These are phyloP conservation scores for Emesis russula DNA, from an alignment of 2,888 invertebrate genomes.

Conservation along the genomic window DNA sequence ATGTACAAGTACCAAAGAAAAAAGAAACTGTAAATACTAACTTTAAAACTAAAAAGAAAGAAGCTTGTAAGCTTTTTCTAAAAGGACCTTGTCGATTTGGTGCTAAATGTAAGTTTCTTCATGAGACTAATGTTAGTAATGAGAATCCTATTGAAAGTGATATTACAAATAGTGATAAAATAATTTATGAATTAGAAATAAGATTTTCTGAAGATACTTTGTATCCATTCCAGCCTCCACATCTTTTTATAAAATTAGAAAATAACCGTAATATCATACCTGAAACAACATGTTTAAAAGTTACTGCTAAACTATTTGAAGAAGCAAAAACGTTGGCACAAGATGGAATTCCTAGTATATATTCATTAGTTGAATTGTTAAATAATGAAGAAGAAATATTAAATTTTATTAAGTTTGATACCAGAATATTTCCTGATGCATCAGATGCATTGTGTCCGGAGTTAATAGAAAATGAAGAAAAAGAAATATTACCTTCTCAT, in stretches of 20 bases:
- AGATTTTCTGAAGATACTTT: conserved; percentile 97
- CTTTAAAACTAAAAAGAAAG: conserved; percentile 95
- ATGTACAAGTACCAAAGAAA: conserved; percentile 93
- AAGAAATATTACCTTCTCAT: conserved; percentile 95
- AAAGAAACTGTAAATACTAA: conserved; percentile 93
- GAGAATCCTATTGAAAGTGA: conserved; percentile 89
- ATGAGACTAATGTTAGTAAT: conserved; percentile 95
- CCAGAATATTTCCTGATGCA: conserved; percentile 94
- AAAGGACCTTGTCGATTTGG: conserved; percentile 98
- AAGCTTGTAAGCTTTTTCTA: conserved; percentile 96
- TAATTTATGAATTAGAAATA: conserved; percentile 97
- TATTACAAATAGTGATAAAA: conserved; percentile 91
- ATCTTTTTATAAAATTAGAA: conserved; percentile 97
- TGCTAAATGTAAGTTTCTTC: conserved; percentile 97
- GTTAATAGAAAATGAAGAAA: conserved; percentile 92
- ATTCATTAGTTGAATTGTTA: conserved; percentile 97
- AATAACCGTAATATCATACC: conserved; percentile 96
- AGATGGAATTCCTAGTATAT: conserved; percentile 98
- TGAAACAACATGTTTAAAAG: conserved; percentile 96
- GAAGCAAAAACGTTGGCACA: conserved; percentile 97
- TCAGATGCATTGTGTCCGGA: conserved; percentile 96
- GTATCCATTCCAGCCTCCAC: conserved; percentile 98
- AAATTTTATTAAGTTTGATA: conserved; percentile 96
- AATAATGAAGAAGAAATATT: conserved; percentile 97
- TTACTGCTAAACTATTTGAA: conserved; percentile 97